phyloP scores from a whole-genome alignment of 2,113 vertebrate species.

The Balaeniceps rex region DNA sequence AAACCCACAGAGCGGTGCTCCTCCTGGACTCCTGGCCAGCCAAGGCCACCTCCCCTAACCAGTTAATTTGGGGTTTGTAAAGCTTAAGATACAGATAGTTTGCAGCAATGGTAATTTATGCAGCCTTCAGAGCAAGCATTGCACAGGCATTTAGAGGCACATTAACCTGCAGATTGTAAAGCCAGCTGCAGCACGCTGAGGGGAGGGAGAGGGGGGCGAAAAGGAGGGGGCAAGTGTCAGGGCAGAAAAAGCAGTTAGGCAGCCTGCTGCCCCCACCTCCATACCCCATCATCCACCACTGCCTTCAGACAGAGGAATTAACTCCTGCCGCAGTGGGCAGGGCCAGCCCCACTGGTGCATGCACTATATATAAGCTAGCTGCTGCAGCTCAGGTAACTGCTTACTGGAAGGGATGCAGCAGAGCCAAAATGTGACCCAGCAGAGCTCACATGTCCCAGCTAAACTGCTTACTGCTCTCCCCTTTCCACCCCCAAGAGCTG shows the following conservation, averaged over 20 bases:
- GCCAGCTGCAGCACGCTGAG: background rate
- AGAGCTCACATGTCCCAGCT: background rate
- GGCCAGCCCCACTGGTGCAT: background rate
- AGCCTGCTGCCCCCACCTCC: background rate
- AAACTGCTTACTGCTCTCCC: background rate
- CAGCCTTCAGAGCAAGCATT: background rate
- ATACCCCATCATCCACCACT: background rate
- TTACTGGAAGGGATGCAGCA: background rate
- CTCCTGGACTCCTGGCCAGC: background rate
- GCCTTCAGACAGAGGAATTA: background rate
- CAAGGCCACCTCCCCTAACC: background rate
- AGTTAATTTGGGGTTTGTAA: background rate
- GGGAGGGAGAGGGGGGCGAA: rapidly evolving
- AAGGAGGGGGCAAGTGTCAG: background rate
- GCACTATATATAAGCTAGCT: background rate
- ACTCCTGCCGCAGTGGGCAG: constrained; percentile 16
- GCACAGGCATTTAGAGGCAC: background rate
- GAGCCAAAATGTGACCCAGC: background rate
- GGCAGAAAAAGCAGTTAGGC: background rate
- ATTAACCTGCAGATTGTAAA: background rate
- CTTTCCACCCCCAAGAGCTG: background rate
- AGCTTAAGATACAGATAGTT: background rate
- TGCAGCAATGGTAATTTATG: background rate
- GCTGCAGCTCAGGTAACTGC: background rate
- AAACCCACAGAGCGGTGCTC: background rate